phyloP scores from a whole-genome alignment of 2,113 vertebrate species.

The Apaloderma vittatum region DNA sequence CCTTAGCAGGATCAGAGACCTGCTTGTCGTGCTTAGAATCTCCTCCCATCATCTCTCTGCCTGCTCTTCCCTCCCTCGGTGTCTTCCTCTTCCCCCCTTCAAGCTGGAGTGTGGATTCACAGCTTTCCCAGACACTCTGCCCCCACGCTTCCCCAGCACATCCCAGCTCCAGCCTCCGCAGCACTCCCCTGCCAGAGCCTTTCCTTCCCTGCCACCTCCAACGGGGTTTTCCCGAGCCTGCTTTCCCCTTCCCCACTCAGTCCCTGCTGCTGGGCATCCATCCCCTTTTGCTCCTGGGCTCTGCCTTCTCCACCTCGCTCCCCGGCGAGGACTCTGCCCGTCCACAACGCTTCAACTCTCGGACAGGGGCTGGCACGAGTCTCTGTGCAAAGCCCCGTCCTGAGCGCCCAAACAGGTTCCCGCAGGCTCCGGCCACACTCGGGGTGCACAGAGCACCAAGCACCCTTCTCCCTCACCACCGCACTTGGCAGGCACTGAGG shows the following conservation, averaged over 20 bases:
- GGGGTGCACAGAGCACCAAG: not conserved
- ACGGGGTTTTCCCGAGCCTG: not conserved
- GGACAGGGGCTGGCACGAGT: fast-evolving
- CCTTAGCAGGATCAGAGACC: not conserved
- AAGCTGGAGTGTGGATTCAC: not conserved
- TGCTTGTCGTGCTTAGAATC: not conserved
- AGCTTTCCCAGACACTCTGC: conserved; percentile 31
- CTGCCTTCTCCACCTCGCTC: not conserved
- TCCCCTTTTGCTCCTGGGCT: too few species aligned
- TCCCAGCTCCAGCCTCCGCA: not conserved
- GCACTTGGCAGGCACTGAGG: not conserved
- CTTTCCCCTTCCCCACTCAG: not conserved
- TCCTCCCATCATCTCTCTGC: not conserved
- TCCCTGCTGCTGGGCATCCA: not conserved
- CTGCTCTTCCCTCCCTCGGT: not conserved
- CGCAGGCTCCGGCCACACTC: fast-evolving
- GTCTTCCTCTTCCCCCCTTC: conserved; percentile 1
- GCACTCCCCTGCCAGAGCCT: not conserved
- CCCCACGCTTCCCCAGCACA: not conserved
- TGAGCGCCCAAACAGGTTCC: not conserved
- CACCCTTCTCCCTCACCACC: not conserved
- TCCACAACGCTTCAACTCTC: not conserved
- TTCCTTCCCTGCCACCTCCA: not conserved
- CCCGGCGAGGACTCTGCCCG: not conserved
- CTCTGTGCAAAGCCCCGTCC: not conserved